Conservation (phyloP, 2,797 vertebrate genomes). For the Enteromius mattozi region DNA sequence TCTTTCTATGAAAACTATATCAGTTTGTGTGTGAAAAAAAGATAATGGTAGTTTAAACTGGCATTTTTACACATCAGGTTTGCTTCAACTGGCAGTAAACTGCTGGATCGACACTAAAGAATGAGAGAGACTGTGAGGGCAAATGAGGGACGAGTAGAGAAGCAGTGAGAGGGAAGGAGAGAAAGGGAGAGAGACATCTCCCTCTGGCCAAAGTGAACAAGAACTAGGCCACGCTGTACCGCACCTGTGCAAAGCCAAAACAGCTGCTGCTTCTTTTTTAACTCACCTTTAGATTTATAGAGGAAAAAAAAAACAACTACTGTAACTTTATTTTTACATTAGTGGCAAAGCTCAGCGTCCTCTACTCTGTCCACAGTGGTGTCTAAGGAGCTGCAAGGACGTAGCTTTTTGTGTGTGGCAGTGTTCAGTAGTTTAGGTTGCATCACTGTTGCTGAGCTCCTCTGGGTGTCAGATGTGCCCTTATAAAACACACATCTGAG, state of each 20-base stretch:
- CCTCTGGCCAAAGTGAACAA: slow-evolving; percentile 38
- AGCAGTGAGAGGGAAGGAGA: not conserved
- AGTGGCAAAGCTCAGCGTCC: slow-evolving; percentile 2
- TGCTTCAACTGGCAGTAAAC: slow-evolving; percentile 11
- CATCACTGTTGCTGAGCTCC: not conserved
- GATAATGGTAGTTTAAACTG: not conserved
- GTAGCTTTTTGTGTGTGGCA: slow-evolving; percentile 4
- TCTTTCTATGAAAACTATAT: not conserved
- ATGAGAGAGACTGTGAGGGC: not conserved
- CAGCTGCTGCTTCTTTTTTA: slow-evolving; percentile 49
- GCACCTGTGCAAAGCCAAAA: slow-evolving; percentile 57
- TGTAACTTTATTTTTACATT: slow-evolving; percentile 30
- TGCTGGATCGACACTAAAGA: not conserved
- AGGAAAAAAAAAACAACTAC: not conserved
- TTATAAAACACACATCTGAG: not conserved
- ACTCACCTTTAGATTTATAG: slow-evolving; percentile 46
- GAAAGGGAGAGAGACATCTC: slow-evolving; percentile 28
- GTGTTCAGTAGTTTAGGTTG: not conserved
- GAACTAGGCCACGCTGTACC: slow-evolving; percentile 53
- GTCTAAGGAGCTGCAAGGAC: not conserved
- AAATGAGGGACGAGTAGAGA: slow-evolving; percentile 18
- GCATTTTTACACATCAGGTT: slow-evolving; percentile 11
- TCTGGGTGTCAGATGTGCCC: not conserved
- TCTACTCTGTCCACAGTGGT: not conserved
- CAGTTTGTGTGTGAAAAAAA: not conserved